Conservation (phyloP, 2,888 invertebrate species). For the Dynastes tityus region DNA sequence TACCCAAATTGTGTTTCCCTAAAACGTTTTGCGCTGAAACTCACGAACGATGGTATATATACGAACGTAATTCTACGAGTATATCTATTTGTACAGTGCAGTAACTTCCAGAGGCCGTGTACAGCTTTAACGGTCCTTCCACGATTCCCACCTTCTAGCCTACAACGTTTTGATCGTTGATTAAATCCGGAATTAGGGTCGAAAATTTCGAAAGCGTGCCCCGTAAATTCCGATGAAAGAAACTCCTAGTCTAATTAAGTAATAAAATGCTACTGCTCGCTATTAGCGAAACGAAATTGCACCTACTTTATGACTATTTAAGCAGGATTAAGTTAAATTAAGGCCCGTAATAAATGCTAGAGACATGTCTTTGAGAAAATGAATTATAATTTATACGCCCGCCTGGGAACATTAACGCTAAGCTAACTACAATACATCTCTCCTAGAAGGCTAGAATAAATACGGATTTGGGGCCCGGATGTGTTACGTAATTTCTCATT, state of each 20-base stretch:
- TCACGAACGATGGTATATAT: too few relatives aligned
- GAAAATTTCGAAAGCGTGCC: constrained; percentile 28
- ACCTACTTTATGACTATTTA: constrained; percentile 25
- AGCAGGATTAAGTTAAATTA: constrained; percentile 33
- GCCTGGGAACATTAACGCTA: constrained; percentile 8
- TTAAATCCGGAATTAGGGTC: constrained; percentile 48
- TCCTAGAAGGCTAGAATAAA: not conserved
- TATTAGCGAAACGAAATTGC: constrained; percentile 31
- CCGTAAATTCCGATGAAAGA: constrained; percentile 42
- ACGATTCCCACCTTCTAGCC: not conserved
- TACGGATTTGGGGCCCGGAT: not conserved
- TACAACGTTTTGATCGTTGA: constrained; percentile 35
- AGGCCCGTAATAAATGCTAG: constrained; percentile 32
- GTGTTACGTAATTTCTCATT: not conserved
- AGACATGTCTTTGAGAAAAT: constrained; percentile 9
- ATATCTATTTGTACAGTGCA: not conserved
- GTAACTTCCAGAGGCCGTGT: too few relatives aligned
- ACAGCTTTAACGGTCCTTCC: too few relatives aligned
- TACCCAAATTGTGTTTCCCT: too few relatives aligned
- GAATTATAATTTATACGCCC: constrained; percentile 24
- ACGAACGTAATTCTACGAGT: too few relatives aligned
- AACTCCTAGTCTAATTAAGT: constrained; percentile 42
- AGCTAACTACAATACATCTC: constrained; percentile 13
- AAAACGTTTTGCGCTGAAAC: too few relatives aligned
- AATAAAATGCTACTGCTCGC: constrained; percentile 30